A percentile compares a stretch with the other conserved stretches of the same genome.
Conservation (phyloP, 2,797 vertebrate species). For the Cryptoblepharus egeriae region DNA sequence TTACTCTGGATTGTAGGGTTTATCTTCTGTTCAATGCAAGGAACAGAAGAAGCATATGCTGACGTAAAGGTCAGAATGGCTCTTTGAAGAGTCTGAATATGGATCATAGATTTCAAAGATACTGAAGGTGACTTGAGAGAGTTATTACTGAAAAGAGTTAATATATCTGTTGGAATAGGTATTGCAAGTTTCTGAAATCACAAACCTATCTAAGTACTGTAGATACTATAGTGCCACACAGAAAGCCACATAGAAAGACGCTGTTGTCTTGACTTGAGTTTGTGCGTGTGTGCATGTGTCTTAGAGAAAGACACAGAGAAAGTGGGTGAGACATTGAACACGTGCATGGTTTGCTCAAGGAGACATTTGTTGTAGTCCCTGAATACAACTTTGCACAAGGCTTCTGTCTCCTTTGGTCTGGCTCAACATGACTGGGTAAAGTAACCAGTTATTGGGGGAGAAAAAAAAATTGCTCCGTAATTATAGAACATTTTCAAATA, state of each 20-base stretch:
- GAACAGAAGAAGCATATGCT: not conserved
- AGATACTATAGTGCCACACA: not conserved
- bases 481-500: conserved; percentile 36
- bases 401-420: not conserved
- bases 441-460: conserved; percentile 10
- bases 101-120: not conserved
- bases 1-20: no score
- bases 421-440: not conserved
- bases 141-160: not conserved
- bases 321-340: not conserved
- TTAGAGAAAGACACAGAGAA: not conserved
- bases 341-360: not conserved
- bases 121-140: not conserved
- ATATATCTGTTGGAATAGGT: not conserved
- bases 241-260: not conserved
- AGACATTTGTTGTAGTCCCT: not conserved
- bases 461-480: conserved; percentile 31
- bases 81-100: not conserved
- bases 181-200: not conserved
- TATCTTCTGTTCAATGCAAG: not conserved
- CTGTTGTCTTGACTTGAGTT: no score
- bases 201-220: not conserved
- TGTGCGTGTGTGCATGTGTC: no score
- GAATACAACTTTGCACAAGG: not conserved
- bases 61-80: not conserved